Base-by-base conservation (phyloP, 2,113 vertebrate genomes). In the Gymnorhina tibicen region DNA sequence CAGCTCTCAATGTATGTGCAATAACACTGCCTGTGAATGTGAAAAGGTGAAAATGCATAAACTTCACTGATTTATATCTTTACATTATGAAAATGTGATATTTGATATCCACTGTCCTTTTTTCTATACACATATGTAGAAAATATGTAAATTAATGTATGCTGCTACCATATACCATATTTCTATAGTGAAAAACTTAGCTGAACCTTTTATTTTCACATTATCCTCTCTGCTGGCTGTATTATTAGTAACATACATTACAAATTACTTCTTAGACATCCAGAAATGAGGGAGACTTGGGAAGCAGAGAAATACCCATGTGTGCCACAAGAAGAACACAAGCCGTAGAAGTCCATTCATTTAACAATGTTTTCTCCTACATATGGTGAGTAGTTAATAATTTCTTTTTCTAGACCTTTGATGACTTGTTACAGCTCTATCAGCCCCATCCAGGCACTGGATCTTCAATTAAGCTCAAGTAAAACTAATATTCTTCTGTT, bases 151-250 rank as follows among this genome's bases (percentile, higher is more conserved):
- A 44, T 59, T 70, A 63, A 75, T 50, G 9, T 56, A 44, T 28
- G 3, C 16, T 53, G 26, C 7, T 52, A 32, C 4, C 9, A 23
- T 53, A 47, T 20, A 37, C 4, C 0, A 0, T 67, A 56, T 59
- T 59, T 70, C 39, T 47, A 32, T 16, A 75, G 3, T 24, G 20
- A 68, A 95, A 84, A 39, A 46, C 16, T 8, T 14, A 62, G 11
- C 20, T 9, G 8, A 73, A 50, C 7, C 3, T 78, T 62, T 75
- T 50, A 3, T 67, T 86, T 80, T 11, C 22, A 44, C 21, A 4
- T 46, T 53, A 26, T 55, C 1, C 3, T 77, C 78, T 91, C 32
- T 84, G 8, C 13, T 88, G n/a, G 7, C 17, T 56, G 2, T 41
- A 20, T 88, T 81, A 52, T 60, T 85, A 59, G 24, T 49, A 55